Percentiles rank a stretch among this genome's conserved stretches.
Conservation (phyloP, 2,797 vertebrate species). For the Pelodytes ibericus region DNA sequence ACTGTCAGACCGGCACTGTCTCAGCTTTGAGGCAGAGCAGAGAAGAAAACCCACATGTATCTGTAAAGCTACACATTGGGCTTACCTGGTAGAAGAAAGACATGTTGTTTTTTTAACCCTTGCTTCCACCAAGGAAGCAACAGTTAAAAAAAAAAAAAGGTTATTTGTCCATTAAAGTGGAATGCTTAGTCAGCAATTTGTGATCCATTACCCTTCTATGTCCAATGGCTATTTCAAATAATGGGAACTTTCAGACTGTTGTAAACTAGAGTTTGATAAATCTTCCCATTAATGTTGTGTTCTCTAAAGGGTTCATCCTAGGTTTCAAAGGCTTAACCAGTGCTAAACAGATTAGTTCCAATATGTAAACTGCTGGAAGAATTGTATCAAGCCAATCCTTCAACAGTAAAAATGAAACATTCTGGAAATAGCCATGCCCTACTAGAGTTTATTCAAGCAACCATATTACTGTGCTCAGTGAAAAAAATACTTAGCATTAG, state of each 20-base stretch:
- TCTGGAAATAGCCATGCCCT: slow-evolving; percentile 33
- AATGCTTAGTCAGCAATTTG: too few species aligned
- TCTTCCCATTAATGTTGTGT: slow-evolving; percentile 30
- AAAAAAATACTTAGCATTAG: slow-evolving; percentile 54
- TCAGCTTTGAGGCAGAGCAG: too few species aligned
- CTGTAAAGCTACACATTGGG: too few species aligned
- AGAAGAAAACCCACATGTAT: too few species aligned
- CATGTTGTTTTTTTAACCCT: too few species aligned
- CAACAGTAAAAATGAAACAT: slow-evolving; percentile 35
- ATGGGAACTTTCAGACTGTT: background rate
- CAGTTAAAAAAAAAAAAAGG: too few species aligned
- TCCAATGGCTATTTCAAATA: background rate
- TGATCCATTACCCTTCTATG: too few species aligned
- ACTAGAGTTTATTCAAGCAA: slow-evolving; percentile 37
- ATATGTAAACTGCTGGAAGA: slow-evolving; percentile 45
- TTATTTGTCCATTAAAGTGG: too few species aligned
- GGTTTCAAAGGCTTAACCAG: slow-evolving; percentile 31
- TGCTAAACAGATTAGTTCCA: slow-evolving; percentile 37
- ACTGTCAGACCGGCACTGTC: too few species aligned
- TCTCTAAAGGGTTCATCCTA: slow-evolving; percentile 28
- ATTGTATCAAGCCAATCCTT: slow-evolving; percentile 35
- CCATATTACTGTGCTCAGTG: slow-evolving; percentile 5
- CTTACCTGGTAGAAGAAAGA: too few species aligned
- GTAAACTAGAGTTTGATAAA: slow-evolving; percentile 21
- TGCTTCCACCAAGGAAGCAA: too few species aligned